These are phyloP conservation scores for Rhinoraja longicauda DNA, from an alignment of 2,797 vertebrate genomes.

Conservation along the genomic window DNA sequence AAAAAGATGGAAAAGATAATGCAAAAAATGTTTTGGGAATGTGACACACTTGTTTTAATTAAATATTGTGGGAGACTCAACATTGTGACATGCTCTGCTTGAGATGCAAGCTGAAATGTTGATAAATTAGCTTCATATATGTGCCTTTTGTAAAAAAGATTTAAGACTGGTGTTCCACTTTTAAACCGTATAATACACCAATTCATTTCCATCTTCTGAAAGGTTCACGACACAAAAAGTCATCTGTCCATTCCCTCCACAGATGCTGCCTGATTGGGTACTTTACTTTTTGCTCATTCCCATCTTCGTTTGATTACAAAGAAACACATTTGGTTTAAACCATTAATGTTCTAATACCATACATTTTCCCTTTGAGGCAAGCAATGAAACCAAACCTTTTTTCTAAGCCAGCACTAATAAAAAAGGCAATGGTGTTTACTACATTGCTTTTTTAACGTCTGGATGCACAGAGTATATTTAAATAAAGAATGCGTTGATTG, in stretches of 20 bases:
- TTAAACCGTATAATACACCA: background rate
- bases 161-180: background rate
- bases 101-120: background rate
- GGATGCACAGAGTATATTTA: background rate
- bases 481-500: background rate
- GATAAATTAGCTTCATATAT: background rate
- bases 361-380: background rate
- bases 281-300: background rate
- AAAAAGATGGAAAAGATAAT: constrained; percentile 46
- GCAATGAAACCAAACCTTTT: background rate
- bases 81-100: constrained; percentile 46
- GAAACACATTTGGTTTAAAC: constrained; percentile 10
- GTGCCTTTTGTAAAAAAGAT: too few relatives aligned
- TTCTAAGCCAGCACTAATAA: background rate
- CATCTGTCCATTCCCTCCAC: too few relatives aligned
- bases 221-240: too few relatives aligned
- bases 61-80: constrained; percentile 49
- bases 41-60: constrained; percentile 45
- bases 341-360: background rate
- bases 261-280: too few relatives aligned
- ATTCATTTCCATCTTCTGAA: background rate
- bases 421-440: background rate
- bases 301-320: background rate
- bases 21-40: constrained; percentile 44
- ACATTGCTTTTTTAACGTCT: background rate